Percentiles rank a stretch among this genome's conserved stretches.
These are phyloP conservation scores for Leptonema lineaticorne DNA, from an alignment of 1,140 invertebrate genomes.

Conservation along the genomic window DNA sequence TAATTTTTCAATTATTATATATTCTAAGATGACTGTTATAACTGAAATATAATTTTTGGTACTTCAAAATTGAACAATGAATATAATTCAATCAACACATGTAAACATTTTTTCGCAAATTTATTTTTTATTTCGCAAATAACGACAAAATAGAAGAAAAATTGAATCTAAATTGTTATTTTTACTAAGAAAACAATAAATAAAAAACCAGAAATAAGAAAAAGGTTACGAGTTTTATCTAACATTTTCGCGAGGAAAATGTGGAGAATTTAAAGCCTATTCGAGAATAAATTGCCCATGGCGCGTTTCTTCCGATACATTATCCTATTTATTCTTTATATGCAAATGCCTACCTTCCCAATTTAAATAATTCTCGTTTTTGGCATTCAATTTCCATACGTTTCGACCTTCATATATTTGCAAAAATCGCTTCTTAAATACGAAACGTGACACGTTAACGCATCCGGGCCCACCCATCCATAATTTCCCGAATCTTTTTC, in stretches of 20 bases:
- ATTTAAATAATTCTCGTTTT: conserved; percentile 11
- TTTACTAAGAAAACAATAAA: too few relatives aligned
- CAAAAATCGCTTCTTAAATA: conserved; percentile 16
- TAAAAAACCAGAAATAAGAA: too few relatives aligned
- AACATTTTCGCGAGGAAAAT: background rate
- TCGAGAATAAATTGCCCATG: background rate
- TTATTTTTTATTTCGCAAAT: too few relatives aligned
- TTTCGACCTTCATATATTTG: conserved; percentile 13
- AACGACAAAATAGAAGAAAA: too few relatives aligned
- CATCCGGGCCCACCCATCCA: background rate
- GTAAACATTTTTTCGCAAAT: background rate
- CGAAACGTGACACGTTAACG: conserved; percentile 14
- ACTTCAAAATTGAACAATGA: background rate
- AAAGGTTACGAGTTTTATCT: too few relatives aligned
- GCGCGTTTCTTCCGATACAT: background rate
- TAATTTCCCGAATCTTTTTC: too few relatives aligned
- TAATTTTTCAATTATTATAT: too few relatives aligned
- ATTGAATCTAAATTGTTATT: too few relatives aligned
- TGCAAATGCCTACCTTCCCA: background rate
- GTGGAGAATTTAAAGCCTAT: background rate
- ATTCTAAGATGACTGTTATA: too few relatives aligned
- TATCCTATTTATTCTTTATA: conserved; percentile 9
- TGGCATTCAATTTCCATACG: conserved; percentile 14
- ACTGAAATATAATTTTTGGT: too few relatives aligned
- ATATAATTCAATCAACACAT: background rate